Base-by-base conservation (phyloP, 2,797 vertebrate species). In the Acanthis flammea region DNA sequence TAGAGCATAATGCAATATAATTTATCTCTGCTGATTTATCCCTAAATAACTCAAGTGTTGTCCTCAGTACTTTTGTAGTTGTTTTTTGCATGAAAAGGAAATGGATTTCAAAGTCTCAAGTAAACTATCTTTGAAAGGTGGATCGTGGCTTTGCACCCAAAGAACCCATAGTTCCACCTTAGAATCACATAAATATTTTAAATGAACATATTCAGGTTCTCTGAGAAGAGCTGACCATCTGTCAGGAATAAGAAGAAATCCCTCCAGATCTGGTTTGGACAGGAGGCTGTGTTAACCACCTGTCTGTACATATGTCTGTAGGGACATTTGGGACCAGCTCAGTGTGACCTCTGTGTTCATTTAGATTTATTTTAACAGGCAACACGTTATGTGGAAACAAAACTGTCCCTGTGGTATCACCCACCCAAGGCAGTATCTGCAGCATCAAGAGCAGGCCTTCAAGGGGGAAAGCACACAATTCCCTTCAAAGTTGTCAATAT, bases 291-390 rank as follows among this genome's bases (percentile, higher is more conserved):
- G 1, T 94, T 92, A 90, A 77, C 94, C 96, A 95, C 91, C 95
- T 96, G 95, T 54, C 89, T 88, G 44, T 80, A 88, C 90, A 84
- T 92, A 94, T 91, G 95, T 81, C 87, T 96, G 5, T 66, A 85
- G 87, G 90, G 82, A 93, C 93, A 41, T 86, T 4, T 48, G 93
- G 86, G 92, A 95, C 86, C 47, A 92, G 58, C 61, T 86, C 83
- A 66, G 42, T 89, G 74, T 77, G 87, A 92, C 90, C 83, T 84
- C 92, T 31, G 5, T 92, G 94, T 91, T 95, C 84, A 91, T 94
- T 94, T 67, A 88, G 48, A 95, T 97, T 96, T 94, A 95, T 96
- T 96, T 91, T 91, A 97, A 95, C 93, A 93, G 80, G n/a, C 90
- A 95, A 76, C 71, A 82, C 66, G 21, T 78, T 86, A 60, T 53